Base-by-base conservation (phyloP, 2,797 vertebrate species). In the Tokudaia tokunoshimensis region DNA sequence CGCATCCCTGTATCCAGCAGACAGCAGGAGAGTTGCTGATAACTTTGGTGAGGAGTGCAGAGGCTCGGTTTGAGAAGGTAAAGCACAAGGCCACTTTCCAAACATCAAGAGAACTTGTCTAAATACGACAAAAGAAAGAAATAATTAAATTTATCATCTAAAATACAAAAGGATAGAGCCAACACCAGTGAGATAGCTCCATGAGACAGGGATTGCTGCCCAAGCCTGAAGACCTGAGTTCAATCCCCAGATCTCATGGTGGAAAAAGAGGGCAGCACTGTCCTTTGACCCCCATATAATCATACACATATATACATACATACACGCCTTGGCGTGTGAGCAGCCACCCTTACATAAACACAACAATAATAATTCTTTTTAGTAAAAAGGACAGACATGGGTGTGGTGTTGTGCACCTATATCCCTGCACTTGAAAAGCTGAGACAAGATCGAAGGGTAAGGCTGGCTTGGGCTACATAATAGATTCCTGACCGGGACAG, bases 51-150 rank as follows among this genome's bases (percentile, higher is more conserved):
- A 95, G 96, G 92, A 89, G 52, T 61, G 97, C 94, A 0, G 95
- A 96, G 9, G 89, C 95, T 12, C 92, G 67, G 44, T 95, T 97
- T 91, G 97, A 98, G 61, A 97, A 97, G 97, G 98, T 98, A 96
- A 94, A 72, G 15, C 26, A 90, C 14, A 29, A n/a, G 59, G 55
- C 57, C 31, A 6, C 55, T 89, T 96, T 74, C 55, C 44, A 74
- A 63, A 59, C 55, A 82, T 24, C 29, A 89, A 85, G 59, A 92
- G n/a, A 95, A 88, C 88, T 94, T 94, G 59, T 79, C 47, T 89
- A 91, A 79, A n/a, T 86, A 2, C 24, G 3, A 24, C 63, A 83
- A 83, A n/a, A 41, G 26, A 85, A 84, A 63, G 10, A 85, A 85
- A 70, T 29, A 67, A 55, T 34, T 19, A 37, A 31, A 70, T 86